Base-by-base conservation (phyloP, 2,888 invertebrate genomes). In the Pyrrhia umbra region DNA sequence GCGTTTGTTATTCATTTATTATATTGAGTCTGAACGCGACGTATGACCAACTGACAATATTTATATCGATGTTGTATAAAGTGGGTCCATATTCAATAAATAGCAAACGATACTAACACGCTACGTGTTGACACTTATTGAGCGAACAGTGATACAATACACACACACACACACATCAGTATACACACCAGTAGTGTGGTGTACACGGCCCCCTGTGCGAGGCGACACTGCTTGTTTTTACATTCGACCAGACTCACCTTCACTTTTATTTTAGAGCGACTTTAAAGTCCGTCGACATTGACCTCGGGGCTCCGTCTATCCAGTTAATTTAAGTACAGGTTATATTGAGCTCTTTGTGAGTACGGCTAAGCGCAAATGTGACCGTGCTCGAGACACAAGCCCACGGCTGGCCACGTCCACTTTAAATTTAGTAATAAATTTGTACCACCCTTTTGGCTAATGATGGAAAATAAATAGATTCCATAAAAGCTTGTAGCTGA, bases 401-500 rank as follows among this genome's bases (percentile, higher is more conserved):
- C 20, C 25, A 20, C 39, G 10, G 5, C 8, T 6, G 4, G 9
- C 18, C n/a, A 57, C 39, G 25, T 21, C 13, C 23, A 25, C 23
- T 21, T 30, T 13, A 43, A 59, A 42, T 67, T 61, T 59, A 58
- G 46, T 57, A 67, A 68, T 64, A 66, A 52, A 68, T 52, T 64
- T 34, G 18, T 43, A 40, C 23, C 27, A 50, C 49, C 61, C 62
- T 67, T 67, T 65, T 45, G 2, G 27, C 65, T 60, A 61, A 68
- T 66, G 55, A 61, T 63, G 37, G 62, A 46, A 76, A 74, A 70
- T 58, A 25, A 76, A 80, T 75, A 62, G 67, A 72, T 66, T 60
- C 51, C 55, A 10, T 55, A 50, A 16, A 54, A 55, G 42, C 39
- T 62, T 56, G 64, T 65, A 46, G 58, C 71, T 56, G 47, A 61